Conservation (phyloP, 2,888 invertebrate species). For the Vanessa cardui region DNA sequence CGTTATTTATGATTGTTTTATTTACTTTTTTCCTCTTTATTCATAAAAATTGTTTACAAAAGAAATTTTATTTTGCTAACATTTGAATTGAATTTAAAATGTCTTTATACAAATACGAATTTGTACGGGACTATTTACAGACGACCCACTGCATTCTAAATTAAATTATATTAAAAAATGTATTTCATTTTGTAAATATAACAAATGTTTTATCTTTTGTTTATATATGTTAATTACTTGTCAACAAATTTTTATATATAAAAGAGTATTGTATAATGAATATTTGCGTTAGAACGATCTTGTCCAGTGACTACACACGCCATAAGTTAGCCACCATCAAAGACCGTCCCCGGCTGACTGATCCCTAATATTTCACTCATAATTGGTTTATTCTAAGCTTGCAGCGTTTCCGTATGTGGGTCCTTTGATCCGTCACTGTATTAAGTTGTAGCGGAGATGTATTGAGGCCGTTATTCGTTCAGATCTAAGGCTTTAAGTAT, state of each 20-base stretch:
- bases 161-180: too few relatives aligned
- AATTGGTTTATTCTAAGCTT: conserved; percentile 83
- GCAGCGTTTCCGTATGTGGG: conserved; percentile 75
- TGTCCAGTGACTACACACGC: conserved; percentile 26
- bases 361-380: conserved; percentile 83
- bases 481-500: conserved; percentile 68
- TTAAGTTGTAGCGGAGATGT: conserved; percentile 77
- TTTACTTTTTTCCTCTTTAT: too few relatives aligned
- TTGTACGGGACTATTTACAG: too few relatives aligned
- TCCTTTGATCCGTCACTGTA: conserved; percentile 80
- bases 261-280: not conserved
- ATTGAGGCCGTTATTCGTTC: conserved; percentile 73
- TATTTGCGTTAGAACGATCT: not conserved
- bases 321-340: conserved; percentile 70
- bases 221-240: too few relatives aligned
- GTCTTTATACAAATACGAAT: too few relatives aligned
- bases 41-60: not conserved
- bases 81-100: too few relatives aligned
- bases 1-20: too few relatives aligned
- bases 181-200: too few relatives aligned
- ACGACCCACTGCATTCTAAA: too few relatives aligned
- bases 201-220: too few relatives aligned
- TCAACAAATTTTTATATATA: too few relatives aligned
- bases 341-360: conserved; percentile 71
- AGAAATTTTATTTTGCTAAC: too few relatives aligned